Conservation (phyloP, 2,888 invertebrate genomes). For the Drosophila siamana region DNA sequence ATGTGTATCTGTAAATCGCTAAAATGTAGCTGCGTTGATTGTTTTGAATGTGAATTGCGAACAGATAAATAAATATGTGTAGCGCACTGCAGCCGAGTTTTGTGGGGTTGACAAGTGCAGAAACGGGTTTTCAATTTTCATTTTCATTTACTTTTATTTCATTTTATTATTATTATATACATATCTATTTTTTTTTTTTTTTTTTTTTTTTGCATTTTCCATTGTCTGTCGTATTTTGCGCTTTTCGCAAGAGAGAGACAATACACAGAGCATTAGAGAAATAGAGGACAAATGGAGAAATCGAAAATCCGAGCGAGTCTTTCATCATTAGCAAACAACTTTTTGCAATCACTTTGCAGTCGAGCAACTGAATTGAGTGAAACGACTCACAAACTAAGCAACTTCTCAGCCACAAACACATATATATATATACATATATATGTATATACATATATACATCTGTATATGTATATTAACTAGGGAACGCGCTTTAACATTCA, state of each 20-base stretch:
- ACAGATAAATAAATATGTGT: constrained; percentile 27
- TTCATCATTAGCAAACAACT: constrained; percentile 21
- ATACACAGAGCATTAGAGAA: neutral
- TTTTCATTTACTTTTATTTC: constrained; percentile 3
- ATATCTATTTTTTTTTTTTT: neutral
- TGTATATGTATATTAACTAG: neutral
- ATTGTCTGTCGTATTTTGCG: constrained; percentile 5
- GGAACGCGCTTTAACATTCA: neutral
- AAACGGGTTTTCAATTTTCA: constrained; percentile 41
- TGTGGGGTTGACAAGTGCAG: constrained; percentile 38
- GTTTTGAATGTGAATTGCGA: constrained; percentile 35
- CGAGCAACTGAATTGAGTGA: constrained; percentile 2
- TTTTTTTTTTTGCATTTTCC: constrained; percentile 11
- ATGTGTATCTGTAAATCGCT: constrained; percentile 16
- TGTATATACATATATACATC: neutral
- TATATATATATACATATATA: neutral
- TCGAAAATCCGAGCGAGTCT: constrained; percentile 19
- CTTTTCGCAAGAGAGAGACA: constrained; percentile 13
- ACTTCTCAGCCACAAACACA: neutral
- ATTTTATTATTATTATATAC: neutral
- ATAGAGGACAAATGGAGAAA: constrained; percentile 20
- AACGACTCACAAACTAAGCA: neutral
- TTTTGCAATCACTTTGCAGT: constrained; percentile 15
- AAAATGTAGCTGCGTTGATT: constrained; percentile 33
- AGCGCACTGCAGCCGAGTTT: neutral